These are phyloP conservation scores for Equus quagga DNA, from an alignment of 2,113 vertebrate species.

Conservation along the genomic window DNA sequence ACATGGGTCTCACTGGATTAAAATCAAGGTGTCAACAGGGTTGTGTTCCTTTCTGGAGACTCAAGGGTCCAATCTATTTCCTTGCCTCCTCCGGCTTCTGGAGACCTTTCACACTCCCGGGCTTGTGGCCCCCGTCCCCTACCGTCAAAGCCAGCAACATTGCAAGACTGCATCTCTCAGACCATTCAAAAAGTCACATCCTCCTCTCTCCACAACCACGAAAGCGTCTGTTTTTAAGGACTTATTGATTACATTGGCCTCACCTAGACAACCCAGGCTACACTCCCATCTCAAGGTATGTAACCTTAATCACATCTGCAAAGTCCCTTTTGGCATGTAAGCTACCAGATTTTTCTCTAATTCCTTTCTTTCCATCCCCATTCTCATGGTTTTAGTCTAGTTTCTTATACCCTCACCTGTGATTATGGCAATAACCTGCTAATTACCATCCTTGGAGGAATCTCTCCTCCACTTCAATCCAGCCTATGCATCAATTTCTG, in stretches of 20 bases:
- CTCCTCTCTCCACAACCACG: not conserved
- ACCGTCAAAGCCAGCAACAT: not conserved
- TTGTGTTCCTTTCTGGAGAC: not conserved
- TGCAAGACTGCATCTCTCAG: not conserved
- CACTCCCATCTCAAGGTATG: not conserved
- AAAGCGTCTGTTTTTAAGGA: not conserved
- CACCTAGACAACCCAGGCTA: not conserved
- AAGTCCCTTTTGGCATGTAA: not conserved
- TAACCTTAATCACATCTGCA: not conserved
- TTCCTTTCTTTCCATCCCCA: not conserved
- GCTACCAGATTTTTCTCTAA: not conserved
- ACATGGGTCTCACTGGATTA: not conserved
- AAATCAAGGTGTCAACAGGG: not conserved
- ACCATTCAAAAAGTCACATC: not conserved
- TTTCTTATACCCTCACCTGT: not conserved
- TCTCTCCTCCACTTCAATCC: not conserved
- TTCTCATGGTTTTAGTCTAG: not conserved
- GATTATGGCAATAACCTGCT: not conserved
- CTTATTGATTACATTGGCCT: not conserved
- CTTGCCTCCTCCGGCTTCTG: not conserved
- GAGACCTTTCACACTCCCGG: not conserved
- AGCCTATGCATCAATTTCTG: not conserved
- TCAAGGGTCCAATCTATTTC: not conserved
- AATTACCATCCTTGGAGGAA: not conserved
- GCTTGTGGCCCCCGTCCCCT: not conserved